These are phyloP conservation scores for Drosophila paulistorum DNA, from an alignment of 1,140 invertebrate species.

Conservation along the genomic window DNA sequence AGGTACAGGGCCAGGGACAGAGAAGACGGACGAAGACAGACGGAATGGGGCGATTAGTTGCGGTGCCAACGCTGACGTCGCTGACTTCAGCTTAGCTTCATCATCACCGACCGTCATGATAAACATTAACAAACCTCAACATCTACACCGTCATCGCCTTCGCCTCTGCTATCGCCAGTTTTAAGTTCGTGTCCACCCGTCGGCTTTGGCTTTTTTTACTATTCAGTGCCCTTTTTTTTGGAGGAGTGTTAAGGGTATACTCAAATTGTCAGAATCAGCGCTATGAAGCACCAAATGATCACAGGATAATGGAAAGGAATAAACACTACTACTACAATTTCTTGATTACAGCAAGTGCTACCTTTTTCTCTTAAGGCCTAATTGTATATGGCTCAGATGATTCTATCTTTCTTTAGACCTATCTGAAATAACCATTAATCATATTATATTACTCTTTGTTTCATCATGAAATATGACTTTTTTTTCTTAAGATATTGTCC, in stretches of 20 bases:
- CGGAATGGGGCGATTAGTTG: constrained; percentile 71
- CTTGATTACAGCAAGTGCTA: too few species aligned
- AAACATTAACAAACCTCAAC: constrained; percentile 69
- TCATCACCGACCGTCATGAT: constrained; percentile 64
- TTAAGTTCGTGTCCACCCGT: constrained; percentile 33
- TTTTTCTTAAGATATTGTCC: too few species aligned
- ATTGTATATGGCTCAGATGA: too few species aligned
- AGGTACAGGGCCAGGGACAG: constrained; percentile 29
- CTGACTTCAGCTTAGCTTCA: constrained; percentile 48
- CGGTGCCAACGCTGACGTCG: constrained; percentile 67
- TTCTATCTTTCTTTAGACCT: too few species aligned
- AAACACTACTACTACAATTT: too few species aligned
- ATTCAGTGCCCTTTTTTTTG: not conserved
- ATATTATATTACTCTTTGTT: too few species aligned
- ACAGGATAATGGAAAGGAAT: too few species aligned
- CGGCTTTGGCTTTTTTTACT: constrained; percentile 26
- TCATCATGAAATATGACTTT: too few species aligned
- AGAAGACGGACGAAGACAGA: constrained; percentile 29
- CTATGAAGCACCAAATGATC: not conserved
- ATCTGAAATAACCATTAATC: too few species aligned
- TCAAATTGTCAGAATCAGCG: not conserved
- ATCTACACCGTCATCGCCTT: constrained; percentile 72
- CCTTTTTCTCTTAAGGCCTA: too few species aligned
- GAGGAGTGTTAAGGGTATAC: not conserved
- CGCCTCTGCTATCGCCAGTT: constrained; percentile 20